A percentile compares a stretch with the other conserved stretches of the same genome.
phyloP scores from a whole-genome alignment of 2,113 vertebrate genomes.

The Talpa occidentalis region DNA sequence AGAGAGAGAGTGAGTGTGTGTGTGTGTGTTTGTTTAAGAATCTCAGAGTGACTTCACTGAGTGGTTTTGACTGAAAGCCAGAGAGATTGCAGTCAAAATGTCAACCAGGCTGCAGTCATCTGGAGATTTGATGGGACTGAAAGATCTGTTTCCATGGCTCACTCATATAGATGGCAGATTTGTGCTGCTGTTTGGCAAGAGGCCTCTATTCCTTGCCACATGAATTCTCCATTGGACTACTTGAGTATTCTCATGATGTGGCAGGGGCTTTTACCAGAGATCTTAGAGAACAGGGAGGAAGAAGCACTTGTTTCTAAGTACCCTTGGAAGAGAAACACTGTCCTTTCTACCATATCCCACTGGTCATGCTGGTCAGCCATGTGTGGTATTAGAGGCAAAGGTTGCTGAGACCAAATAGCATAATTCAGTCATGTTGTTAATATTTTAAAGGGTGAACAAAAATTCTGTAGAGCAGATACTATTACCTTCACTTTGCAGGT shows the following conservation, averaged over 20 bases:
- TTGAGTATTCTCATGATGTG: not conserved
- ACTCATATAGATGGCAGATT: not conserved
- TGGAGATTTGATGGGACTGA: not conserved
- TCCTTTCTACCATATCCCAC: not conserved
- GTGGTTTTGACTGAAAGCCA: not conserved
- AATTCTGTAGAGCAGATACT: not conserved
- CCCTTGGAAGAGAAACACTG: not conserved
- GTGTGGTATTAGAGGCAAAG: not conserved
- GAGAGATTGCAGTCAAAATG: not conserved
- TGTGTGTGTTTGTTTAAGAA: not conserved
- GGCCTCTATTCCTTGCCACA: not conserved
- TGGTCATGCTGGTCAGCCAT: not conserved
- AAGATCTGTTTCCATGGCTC: not conserved
- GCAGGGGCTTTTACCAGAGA: not conserved
- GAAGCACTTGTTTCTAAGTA: not conserved
- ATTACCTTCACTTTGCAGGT: not conserved
- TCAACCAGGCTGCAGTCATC: not conserved
- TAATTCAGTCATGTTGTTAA: not conserved
- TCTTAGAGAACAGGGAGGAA: not conserved
- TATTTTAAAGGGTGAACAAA: not conserved
- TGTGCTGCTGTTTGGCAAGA: not conserved
- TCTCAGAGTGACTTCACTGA: not conserved
- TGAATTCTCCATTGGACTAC: not conserved
- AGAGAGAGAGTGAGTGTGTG: not conserved
- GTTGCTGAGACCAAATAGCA: not conserved